Percentiles rank a stretch among this genome's conserved stretches.
Conservation (phyloP, 2,797 vertebrate genomes). For the Liasis olivaceus region DNA sequence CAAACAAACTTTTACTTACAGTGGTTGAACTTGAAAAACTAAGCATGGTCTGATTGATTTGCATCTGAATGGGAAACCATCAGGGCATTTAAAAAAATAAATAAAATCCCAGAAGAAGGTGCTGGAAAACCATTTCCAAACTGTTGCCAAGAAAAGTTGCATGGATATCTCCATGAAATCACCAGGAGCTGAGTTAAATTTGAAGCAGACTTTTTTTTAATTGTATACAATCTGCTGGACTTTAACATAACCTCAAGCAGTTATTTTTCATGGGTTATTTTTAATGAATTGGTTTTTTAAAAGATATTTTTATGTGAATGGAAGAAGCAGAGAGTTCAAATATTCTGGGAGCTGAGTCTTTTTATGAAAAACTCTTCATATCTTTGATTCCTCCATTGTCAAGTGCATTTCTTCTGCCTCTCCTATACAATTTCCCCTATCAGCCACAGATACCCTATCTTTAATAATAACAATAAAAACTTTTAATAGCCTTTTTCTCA, state of each 20-base stretch:
- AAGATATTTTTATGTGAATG: background rate
- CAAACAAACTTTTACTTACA: background rate
- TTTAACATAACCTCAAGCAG: background rate
- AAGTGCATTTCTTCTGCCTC: background rate
- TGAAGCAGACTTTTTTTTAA: background rate
- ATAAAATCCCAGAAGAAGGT: background rate
- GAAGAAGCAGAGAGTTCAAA: background rate
- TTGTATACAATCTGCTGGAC: background rate
- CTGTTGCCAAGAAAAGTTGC: background rate
- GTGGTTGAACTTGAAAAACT: background rate
- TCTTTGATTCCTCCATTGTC: slow-evolving; percentile 17
- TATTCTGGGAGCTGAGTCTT: background rate
- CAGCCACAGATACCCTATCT: background rate
- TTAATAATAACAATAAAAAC: slow-evolving; percentile 28
- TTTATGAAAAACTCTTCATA: slow-evolving; percentile 10
- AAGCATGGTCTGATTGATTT: background rate
- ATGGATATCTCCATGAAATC: background rate
- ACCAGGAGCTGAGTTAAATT: background rate
- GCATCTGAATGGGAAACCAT: background rate
- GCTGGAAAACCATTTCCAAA: background rate
- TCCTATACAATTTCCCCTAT: background rate
- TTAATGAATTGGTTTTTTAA: background rate
- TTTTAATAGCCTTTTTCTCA: background rate
- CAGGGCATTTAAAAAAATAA: background rate
- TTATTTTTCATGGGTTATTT: background rate